Evolutionary conservation across 2,797 vertebrate genomes (phyloP).

Genomic region (Spheniscus humboldti): DNA sequence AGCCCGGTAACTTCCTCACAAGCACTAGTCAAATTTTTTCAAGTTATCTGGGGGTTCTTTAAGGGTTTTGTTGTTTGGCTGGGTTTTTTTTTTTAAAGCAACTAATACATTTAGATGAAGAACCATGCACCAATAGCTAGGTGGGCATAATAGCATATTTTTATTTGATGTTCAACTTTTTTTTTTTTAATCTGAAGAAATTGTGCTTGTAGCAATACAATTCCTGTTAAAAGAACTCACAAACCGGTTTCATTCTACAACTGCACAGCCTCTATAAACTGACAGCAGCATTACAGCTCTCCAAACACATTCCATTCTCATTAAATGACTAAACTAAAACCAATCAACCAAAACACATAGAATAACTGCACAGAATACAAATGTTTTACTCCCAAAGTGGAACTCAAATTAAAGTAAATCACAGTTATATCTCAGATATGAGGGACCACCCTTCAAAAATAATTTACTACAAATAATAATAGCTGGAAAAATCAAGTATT

Average conservation of each 20-base stretch:
- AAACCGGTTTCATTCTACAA: slow-evolving; percentile 56
- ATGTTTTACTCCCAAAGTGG: slow-evolving; percentile 20
- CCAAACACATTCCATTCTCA: slow-evolving; percentile 79
- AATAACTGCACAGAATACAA: slow-evolving; percentile 64
- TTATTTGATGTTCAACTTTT: slow-evolving; percentile 32
- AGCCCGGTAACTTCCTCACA: background rate
- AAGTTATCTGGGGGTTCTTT: background rate
- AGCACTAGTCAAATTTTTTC: background rate
- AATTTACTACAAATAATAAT: background rate
- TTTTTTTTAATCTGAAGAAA: slow-evolving; percentile 49
- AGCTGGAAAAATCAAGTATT: background rate
- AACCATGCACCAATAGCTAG: background rate
- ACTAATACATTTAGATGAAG: background rate
- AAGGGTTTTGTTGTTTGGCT: background rate
- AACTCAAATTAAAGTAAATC: slow-evolving; percentile 53
- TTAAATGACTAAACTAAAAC: slow-evolving; percentile 83
- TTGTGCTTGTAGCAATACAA: slow-evolving; percentile 7
- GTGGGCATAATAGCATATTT: slow-evolving; percentile 22
- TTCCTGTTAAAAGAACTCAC: slow-evolving; percentile 49
- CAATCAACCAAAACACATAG: slow-evolving; percentile 74
- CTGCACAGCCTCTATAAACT: slow-evolving; percentile 69
- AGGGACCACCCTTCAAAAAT: background rate
- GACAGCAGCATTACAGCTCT: slow-evolving; percentile 66
- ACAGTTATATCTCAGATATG: slow-evolving; percentile 22
- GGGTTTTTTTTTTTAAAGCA: background rate